A percentile compares a stretch with the other conserved stretches of the same genome.
These are phyloP conservation scores for Marronus borbonicus DNA, from an alignment of 2,888 invertebrate species.

Conservation along the genomic window DNA sequence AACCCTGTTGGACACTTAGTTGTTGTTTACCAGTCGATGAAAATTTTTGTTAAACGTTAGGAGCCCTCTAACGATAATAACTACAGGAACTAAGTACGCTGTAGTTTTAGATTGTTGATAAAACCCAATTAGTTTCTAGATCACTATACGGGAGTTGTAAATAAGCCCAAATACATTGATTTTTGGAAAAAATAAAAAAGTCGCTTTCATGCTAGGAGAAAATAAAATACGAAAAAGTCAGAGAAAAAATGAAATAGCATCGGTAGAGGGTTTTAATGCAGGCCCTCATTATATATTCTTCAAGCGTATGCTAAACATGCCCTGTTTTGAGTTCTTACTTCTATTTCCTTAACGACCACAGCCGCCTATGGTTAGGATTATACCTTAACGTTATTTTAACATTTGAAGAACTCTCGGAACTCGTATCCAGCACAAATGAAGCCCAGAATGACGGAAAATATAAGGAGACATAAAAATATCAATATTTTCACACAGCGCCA, in stretches of 20 bases:
- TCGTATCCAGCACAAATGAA: constrained; percentile 5
- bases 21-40: too few species aligned
- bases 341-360: constrained; percentile 51
- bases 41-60: too few species aligned
- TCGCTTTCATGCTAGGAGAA: neutral
- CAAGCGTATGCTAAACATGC: constrained; percentile 51
- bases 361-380: constrained; percentile 44
- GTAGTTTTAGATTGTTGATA: too few species aligned
- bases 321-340: constrained; percentile 53
- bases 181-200: neutral
- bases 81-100: too few species aligned
- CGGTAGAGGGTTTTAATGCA: constrained; percentile 50
- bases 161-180: too few species aligned
- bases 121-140: too few species aligned
- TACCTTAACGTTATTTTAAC: constrained; percentile 48
- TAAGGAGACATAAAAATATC: constrained; percentile 40
- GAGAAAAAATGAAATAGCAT: constrained; percentile 33
- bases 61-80: too few species aligned
- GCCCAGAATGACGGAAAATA: constrained; percentile 32
- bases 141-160: too few species aligned
- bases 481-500: constrained; percentile 38
- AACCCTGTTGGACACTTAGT: too few species aligned
- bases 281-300: constrained; percentile 52
- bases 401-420: constrained; percentile 45
- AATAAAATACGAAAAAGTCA: neutral